A percentile compares a stretch with the other conserved stretches of the same genome.
These are phyloP conservation scores for Pelochelys cantorii DNA, from an alignment of 2,797 vertebrate genomes.

Conservation along the genomic window DNA sequence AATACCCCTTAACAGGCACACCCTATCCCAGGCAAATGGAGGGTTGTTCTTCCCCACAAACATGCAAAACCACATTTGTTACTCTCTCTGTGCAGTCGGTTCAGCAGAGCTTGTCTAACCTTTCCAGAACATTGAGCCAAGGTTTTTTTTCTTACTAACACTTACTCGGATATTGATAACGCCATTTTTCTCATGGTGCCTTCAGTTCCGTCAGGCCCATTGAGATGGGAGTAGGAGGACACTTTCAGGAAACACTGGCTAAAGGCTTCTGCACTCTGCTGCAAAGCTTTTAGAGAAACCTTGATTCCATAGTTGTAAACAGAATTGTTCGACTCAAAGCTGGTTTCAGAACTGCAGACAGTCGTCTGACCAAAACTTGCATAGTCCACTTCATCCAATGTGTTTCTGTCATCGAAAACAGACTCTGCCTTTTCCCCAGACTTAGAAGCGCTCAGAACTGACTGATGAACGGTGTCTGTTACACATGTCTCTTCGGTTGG, in stretches of 20 bases:
- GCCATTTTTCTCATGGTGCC: constrained; percentile 44
- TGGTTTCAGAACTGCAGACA: background rate
- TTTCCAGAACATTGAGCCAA: background rate
- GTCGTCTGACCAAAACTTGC: background rate
- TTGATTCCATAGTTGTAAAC: constrained; percentile 65
- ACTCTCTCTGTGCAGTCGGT: background rate
- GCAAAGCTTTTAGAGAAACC: constrained; percentile 71
- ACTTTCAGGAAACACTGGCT: constrained; percentile 47
- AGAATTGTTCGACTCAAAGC: constrained; percentile 32
- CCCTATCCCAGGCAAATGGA: background rate
- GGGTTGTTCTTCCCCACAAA: background rate
- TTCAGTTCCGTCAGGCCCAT: accelerated
- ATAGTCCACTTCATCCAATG: background rate
- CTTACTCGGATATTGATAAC: constrained; percentile 52
- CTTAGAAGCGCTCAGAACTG: background rate
- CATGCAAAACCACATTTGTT: background rate
- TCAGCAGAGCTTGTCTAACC: background rate
- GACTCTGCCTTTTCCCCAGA: background rate
- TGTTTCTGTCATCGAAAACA: background rate
- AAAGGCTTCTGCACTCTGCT: constrained; percentile 71
- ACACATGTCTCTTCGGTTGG: background rate
- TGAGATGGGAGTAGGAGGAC: background rate
- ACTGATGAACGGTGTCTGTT: background rate
- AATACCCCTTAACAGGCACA: background rate
- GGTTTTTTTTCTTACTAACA: background rate